Evolutionary conservation across 2,797 vertebrate genomes (phyloP).

Genomic region (Glossophaga mutica): DNA sequence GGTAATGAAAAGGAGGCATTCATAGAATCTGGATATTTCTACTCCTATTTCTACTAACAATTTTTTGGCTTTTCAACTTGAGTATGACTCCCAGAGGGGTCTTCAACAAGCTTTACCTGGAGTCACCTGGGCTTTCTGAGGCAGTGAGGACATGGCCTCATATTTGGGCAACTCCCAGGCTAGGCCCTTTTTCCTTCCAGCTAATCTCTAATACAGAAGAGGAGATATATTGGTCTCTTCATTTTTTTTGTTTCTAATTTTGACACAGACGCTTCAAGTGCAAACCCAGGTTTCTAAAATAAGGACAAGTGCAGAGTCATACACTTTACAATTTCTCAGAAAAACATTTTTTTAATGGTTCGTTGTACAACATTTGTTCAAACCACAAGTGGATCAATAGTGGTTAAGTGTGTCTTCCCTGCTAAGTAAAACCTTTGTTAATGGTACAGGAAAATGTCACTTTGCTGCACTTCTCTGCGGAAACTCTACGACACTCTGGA

Average conservation of each 20-base stretch:
- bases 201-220: neutral
- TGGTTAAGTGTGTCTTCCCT: slow-evolving; percentile 1
- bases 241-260: slow-evolving; percentile 21
- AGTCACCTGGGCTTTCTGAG: neutral
- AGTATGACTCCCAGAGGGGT: neutral
- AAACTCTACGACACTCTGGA: neutral
- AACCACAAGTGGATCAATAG: neutral
- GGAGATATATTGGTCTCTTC: neutral
- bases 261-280: neutral
- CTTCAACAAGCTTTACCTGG: neutral
- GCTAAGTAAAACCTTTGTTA: neutral
- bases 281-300: slow-evolving; percentile 5
- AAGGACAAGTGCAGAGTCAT: neutral
- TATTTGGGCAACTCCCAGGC: neutral
- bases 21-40: neutral
- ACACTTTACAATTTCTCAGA: slow-evolving; percentile 2
- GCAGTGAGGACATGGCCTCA: neutral
- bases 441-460: neutral
- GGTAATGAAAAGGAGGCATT: neutral
- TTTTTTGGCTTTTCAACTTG: neutral
- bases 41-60: neutral
- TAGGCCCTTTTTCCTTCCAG: neutral
- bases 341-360: neutral
- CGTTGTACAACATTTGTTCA: neutral
- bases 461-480: neutral